A percentile compares a stretch with the other conserved stretches of the same genome.
These are phyloP conservation scores for Trematomus loennbergii DNA, from an alignment of 2,113 vertebrate genomes.

Conservation along the genomic window DNA sequence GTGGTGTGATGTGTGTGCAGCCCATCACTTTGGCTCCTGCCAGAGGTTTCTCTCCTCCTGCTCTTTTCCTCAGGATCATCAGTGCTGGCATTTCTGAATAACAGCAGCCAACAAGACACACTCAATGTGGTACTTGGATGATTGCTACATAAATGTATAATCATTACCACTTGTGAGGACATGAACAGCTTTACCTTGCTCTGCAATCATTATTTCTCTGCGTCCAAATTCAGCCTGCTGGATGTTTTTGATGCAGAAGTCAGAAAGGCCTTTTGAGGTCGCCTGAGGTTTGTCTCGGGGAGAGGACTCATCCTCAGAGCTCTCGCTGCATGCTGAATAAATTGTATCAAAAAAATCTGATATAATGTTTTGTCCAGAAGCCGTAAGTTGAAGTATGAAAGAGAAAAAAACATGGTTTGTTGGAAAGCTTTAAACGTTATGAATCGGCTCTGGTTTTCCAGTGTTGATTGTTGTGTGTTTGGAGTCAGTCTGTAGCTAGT, in stretches of 20 bases:
- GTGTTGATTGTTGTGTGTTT: conserved; percentile 3
- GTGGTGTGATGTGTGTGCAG: conserved; percentile 95
- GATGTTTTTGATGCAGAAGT: conserved; percentile 96
- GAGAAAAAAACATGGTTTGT: not conserved
- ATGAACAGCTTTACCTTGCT: conserved; percentile 83
- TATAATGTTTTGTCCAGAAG: not conserved
- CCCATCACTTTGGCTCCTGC: conserved; percentile 94
- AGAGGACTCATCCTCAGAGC: conserved; percentile 89
- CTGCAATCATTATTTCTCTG: conserved; percentile 91
- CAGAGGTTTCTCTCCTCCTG: conserved; percentile 92
- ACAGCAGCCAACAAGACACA: not conserved
- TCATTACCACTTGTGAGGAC: not conserved
- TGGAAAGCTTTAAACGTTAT: not conserved
- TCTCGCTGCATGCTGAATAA: conserved; percentile 88
- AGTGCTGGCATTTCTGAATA: conserved; percentile 93
- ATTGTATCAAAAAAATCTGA: not conserved
- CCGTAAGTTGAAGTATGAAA: not conserved
- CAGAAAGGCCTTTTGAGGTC: conserved; percentile 87
- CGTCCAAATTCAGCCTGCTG: conserved; percentile 91
- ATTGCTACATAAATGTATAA: not conserved
- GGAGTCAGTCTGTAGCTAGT: conserved; percentile 12
- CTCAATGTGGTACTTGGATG: not conserved
- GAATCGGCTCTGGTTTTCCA: conserved; percentile 9
- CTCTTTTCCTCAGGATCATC: conserved; percentile 93
- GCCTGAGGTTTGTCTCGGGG: conserved; percentile 89